Evolutionary conservation across 2,888 invertebrate genomes (phyloP), one percentile per base, ranked within the genome.

Genomic region (Eurytoma californica): DNA sequence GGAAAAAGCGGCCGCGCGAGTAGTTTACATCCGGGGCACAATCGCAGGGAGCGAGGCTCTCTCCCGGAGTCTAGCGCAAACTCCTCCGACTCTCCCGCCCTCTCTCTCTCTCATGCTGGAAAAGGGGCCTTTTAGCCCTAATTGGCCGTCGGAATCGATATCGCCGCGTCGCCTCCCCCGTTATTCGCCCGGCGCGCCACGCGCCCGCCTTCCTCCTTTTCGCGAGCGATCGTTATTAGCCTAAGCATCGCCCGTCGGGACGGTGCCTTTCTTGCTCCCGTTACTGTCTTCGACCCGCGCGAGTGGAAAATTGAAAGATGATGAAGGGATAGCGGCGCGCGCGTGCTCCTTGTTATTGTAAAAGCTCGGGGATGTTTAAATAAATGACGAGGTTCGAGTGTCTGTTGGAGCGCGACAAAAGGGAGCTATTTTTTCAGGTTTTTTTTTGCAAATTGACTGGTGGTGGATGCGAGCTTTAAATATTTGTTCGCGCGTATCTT

Each of bases 141-240:
- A 90, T 90, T 90, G 89, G 87, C 87, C 87, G 86, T 86, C 85
- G 85, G 84, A 87, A 87, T 89, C 89, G 87, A 89, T 89, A 88
- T 86, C 84, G 86, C 86, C 86, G 85, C 86, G 77, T 39, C 39
- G 39, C 39, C 39, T 39, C 39, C 39, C 39, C 39, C 39, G 28
- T 28, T 24, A 16, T 28, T 28, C 28, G 61, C 28, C 24, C 24
- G n/a, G 47, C 49, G 39, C 51, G 30, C 30, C 24, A n/a, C 39
- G n/a, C 47, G 30, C 30, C 39, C n/a, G 18, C 12, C 13, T 30
- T 60, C 58, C n/a, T 67, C 47, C 39, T 61, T 47, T 39, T 51
- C 39, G 39, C 39, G 39, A 39, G 39, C 39, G 39, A 39, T 39
- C 39, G 39, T 39, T 39, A 39, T 39, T 39, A 39, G 39, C 39